Base-by-base conservation (phyloP, 64 coral and sea anemone genomes). In the Platygyra sinensis region DNA sequence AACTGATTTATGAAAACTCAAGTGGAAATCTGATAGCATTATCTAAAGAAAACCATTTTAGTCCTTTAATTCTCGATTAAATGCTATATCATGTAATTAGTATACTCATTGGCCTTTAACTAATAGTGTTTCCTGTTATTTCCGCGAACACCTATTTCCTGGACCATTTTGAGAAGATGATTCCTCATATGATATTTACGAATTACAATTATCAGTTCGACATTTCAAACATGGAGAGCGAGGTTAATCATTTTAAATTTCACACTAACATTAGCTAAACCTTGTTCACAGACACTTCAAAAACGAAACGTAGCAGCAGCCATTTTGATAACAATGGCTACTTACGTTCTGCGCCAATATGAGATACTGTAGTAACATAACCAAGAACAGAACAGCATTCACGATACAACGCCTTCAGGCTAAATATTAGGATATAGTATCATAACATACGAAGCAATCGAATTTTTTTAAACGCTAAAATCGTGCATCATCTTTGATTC, bases 41-140 rank as follows among this genome's bases (percentile, higher is more conserved):
- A 75, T 75, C 73, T 75, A 31, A 75, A 75, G 73, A 75, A 75
- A 75, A 39, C 33, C 73, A 38, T 75, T 39, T 39, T 11, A 75
- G 73, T 75, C 73, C 73, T 36, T 16, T 39, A 75, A 75, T 30
- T 39, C 73, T 75, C 17, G 36, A 14, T 63, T 22, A 17, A 17
- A 63, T 63, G 15, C 22, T 17, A 15, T 63, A 17, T 19, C 61
- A 63, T 63, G 61, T 63, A 63, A 63, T 63, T 22, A 63, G 16
- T 63, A 63, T 63, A 63, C 61, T 63, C 61, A 15, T 63, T 19
- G 5, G 11, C 61, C 61, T 63, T 63, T 63, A 5, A 15, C 12
- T 63, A 19, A 63, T 16, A 63, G 60, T 61, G 60, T 61, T 61
- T 61, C 60, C 60, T 19, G 1, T 61, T 61, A 15, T 61, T 61